Evolutionary conservation across 2,888 invertebrate genomes (phyloP), one percentile per base, ranked within the genome.

Genomic region (Helobdella robusta): DNA sequence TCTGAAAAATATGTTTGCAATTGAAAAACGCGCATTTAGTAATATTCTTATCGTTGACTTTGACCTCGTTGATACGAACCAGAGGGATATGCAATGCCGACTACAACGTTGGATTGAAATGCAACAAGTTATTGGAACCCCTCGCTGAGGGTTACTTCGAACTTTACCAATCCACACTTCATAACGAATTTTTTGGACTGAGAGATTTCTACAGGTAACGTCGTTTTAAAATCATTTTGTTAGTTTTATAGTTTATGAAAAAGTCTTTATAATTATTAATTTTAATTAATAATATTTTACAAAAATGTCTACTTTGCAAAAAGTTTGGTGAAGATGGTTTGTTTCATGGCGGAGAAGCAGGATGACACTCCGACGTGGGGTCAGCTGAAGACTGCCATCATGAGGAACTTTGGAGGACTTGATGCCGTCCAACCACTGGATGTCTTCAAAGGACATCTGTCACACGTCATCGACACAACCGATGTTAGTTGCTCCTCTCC

Each of bases 171-270:
- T 68, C 67, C 20, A 73, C 74, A 8, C n/a, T 66, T 15, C 46
- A 67, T 20, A 72, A 71, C 36, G 76, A 77, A 65, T 77, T 76
- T 68, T 77, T 73, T 71, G 77, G 77, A 23, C 71, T 77, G 6
- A 68, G 77, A 67, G 68, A 68, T 35, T 68, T 69, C 63, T 68
- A 68, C 62, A 66, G 68, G 68, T 68, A 36, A 35, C 11, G 5
- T 32, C 18, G 3, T 5, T 8, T 56, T 35, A 18, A 32, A 46
- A 35, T 36, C 28, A 58, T 28, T 8, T 1, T 52, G 30, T n/a
- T n/a, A 50, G 11, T 30, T 1, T 3, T 6, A 15, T 1, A 50
- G 6, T 8, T 0, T 25, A 2, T 2, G 52, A 34, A n/a, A 2
- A 2, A 18, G 28, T 6, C 3, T 8, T 20, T 56, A 4, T 2